Evolutionary conservation across 2,113 vertebrate species (phyloP), one percentile per base, ranked within the genome.

Genomic region (Nothocercus julius): DNA sequence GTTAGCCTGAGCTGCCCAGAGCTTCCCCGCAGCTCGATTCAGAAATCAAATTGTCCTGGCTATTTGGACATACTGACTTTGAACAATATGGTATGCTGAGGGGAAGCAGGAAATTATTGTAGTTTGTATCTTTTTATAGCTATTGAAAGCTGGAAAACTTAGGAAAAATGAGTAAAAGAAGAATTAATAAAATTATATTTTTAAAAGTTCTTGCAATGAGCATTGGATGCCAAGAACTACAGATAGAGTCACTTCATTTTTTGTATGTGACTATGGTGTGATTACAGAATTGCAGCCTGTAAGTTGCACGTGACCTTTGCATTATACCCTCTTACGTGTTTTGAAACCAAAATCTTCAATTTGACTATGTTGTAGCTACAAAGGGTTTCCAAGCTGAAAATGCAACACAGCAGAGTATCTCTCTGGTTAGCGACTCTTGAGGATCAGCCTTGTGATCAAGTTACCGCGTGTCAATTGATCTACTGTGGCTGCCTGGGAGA

Each of bases 1-100:
- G 10, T 20, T 14, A 54, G 30, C 32, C 45, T 28, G 22, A 73
- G 25, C 1, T 5, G 61, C 56, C 51, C 0, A 0, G 32, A 68
- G 47, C 42, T 87, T 63, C 62, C 30, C 1, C 0, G 19, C 0
- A 0, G 7, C 54, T 91, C 79, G 47, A 9, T 64, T 84, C 40
- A 78, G 78, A 89, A 81, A 87, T 30, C 49, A 49, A 49, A 49
- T 49, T 24, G 49, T 49, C 16, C 44, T 8, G 5, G 5, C 20
- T 77, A 17, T 42, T 88, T 83, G 21, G 49, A 49, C 21, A 49
- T 32, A 28, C 28, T 34, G 36, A 18, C 25, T 81, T 69, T 32
- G 32, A 36, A 36, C 17, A 40, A 25, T 14, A 7, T 14, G n/a
- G 18, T 18, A 36, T 22, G 34, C 61, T 36, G 21, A 30, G 45